Evolutionary conservation across 1,140 invertebrate species (phyloP), one percentile per base, ranked within the genome.

Genomic region (Batillaria attramentaria): DNA sequence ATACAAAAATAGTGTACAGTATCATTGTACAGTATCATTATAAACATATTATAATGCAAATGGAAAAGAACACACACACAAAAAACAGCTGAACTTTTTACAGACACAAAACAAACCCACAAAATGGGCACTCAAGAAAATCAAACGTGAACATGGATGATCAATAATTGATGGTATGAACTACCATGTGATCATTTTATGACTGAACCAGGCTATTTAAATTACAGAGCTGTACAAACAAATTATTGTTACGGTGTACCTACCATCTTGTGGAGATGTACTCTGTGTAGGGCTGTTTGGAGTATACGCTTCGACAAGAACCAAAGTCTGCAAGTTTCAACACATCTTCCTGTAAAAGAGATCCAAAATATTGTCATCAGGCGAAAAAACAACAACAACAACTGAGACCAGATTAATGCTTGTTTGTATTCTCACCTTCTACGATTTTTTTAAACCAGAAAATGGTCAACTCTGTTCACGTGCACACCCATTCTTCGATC

Each of bases 201-300:
- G n/a, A n/a, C n/a, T n/a, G n/a, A n/a, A n/a, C n/a, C n/a, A n/a
- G n/a, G n/a, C n/a, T n/a, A n/a, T n/a, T n/a, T n/a, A n/a, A n/a
- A n/a, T n/a, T n/a, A n/a, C n/a, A n/a, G n/a, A n/a, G n/a, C n/a
- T n/a, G n/a, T n/a, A n/a, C 1, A 31, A 35, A 65, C 6, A 33
- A 1, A 24, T 5, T 33, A 10, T 65, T 5, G 37, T 35, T 50
- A 13, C 46, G 10, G 46, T 13, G 6, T 24, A 85, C 83, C 85
- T 80, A 90, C 91, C 91, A 95, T 84, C 94, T 87, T 4, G 94
- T 95, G 3, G 94, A 94, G 73, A 95, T 94, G 85, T 95, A 95
- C 84, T 94, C 94, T 16, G 94, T 94, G 84, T 94, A 94, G 3
- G 94, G 94, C 33, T 92, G 93, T 77, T 91, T 91, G 69, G 92